A percentile compares a stretch with the other conserved stretches of the same genome.
Evolutionary conservation across 2,797 vertebrate species (phyloP).

Genomic region (Ficedula albicollis): DNA sequence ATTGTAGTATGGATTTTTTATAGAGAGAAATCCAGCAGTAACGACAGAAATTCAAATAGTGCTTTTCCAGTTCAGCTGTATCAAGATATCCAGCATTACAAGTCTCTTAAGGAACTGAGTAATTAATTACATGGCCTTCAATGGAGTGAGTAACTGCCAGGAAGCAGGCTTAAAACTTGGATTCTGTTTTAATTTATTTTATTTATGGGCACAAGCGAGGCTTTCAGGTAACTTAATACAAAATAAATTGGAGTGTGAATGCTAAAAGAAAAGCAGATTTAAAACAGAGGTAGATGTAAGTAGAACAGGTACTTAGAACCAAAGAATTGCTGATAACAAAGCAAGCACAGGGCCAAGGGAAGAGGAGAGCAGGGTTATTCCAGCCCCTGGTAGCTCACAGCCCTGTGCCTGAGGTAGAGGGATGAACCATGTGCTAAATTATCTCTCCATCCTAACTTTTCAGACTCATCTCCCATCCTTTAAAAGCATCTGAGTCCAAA

Average conservation of each 20-base stretch:
- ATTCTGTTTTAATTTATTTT: slow-evolving; percentile 26
- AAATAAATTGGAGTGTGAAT: background rate
- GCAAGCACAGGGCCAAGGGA: background rate
- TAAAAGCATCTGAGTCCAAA: background rate
- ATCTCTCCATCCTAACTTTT: background rate
- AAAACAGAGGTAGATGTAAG: background rate
- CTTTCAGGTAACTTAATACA: background rate
- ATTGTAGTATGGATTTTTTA: background rate
- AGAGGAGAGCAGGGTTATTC: background rate
- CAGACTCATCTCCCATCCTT: background rate
- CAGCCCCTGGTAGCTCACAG: background rate
- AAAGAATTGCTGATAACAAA: background rate
- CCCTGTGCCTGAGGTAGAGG: background rate
- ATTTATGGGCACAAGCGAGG: background rate
- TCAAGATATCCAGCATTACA: background rate
- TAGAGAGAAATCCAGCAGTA: background rate
- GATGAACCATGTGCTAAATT: background rate
- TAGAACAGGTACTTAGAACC: background rate
- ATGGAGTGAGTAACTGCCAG: slow-evolving; percentile 15
- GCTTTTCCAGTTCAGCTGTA: background rate
- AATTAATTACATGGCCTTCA: slow-evolving; percentile 14
- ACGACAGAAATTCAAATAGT: background rate
- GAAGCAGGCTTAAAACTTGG: slow-evolving; percentile 3
- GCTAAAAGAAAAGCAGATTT: background rate
- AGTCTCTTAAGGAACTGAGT: background rate